Base-by-base conservation (phyloP, 2,888 invertebrate species). In the Eumacrocentrus americanus region DNA sequence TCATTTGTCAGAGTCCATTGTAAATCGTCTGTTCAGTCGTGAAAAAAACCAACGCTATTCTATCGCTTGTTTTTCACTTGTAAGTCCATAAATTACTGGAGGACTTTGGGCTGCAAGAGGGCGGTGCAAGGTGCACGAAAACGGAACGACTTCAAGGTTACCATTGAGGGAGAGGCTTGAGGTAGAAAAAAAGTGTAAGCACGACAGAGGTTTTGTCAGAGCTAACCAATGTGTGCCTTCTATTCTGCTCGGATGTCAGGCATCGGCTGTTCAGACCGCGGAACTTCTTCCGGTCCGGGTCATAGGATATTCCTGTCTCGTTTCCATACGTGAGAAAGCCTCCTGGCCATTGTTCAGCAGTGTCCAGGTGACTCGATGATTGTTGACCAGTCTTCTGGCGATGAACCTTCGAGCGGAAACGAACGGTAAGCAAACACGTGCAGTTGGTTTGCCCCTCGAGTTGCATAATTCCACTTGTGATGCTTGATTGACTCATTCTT, bases 211-310 rank as follows among this genome's bases (percentile, higher is more conserved):
- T 23, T 52, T 20, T 58, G 14, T 37, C 16, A 5, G 16, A 4
- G 12, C 18, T 12, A 50, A n/a, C 37, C 20, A 18, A 9, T 52
- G 11, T 12, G 37, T 35, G 35, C 38, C n/a, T n/a, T 16, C 20
- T 35, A 25, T 14, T 48, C 35, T 23, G 20, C 29, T 62, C 48
- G 61, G 63, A 65, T 53, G 63, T 60, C 60, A 62, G 48, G 55
- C 61, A 63, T 66, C 62, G 64, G 62, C 50, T 70, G 69, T 65
- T 70, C 67, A 67, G 58, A 66, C 64, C 67, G 69, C 69, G 72
- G 70, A 75, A 72, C 72, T 74, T 73, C 70, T 76, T 75, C 74
- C 75, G 75, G 74, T 66, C 59, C 18, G 62, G 66, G 61, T 65
- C 66, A 69, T 74, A 72, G 68, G 60, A 70, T 74, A 75, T 75